These are phyloP conservation scores for Archips crataeganus DNA, from an alignment of 2,888 invertebrate genomes.

Conservation along the genomic window DNA sequence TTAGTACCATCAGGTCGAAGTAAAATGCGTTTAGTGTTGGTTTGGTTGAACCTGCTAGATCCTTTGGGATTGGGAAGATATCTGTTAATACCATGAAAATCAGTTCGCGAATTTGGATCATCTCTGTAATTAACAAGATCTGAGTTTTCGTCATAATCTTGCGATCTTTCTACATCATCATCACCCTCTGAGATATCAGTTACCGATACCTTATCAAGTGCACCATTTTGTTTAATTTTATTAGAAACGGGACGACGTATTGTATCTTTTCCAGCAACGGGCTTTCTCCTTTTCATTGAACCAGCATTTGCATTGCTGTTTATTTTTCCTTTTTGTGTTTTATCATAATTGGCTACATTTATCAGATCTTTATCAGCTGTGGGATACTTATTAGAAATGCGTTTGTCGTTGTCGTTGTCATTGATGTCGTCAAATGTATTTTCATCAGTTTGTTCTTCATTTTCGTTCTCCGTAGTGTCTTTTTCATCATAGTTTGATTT, in stretches of 20 bases:
- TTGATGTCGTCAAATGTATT: neutral
- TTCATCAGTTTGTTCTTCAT: neutral
- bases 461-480: neutral
- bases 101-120: slow-evolving; percentile 32
- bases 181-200: neutral
- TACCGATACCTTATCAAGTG: neutral
- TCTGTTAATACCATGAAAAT: slow-evolving; percentile 36
- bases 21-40: slow-evolving; percentile 13
- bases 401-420: neutral
- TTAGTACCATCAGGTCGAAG: slow-evolving; percentile 10
- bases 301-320: neutral
- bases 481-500: neutral
- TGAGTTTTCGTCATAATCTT: slow-evolving; percentile 18
- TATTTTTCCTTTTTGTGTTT: neutral
- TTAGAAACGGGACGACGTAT: neutral
- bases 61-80: slow-evolving; percentile 30
- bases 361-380: neutral
- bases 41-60: slow-evolving; percentile 12
- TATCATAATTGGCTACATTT: neutral
- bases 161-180: slow-evolving; percentile 9
- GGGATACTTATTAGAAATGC: neutral
- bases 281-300: neutral
- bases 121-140: slow-evolving; percentile 32
- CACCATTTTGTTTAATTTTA: neutral
- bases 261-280: neutral